phyloP scores from a whole-genome alignment of 2,113 vertebrate species.

The Salvelinus fontinalis region DNA sequence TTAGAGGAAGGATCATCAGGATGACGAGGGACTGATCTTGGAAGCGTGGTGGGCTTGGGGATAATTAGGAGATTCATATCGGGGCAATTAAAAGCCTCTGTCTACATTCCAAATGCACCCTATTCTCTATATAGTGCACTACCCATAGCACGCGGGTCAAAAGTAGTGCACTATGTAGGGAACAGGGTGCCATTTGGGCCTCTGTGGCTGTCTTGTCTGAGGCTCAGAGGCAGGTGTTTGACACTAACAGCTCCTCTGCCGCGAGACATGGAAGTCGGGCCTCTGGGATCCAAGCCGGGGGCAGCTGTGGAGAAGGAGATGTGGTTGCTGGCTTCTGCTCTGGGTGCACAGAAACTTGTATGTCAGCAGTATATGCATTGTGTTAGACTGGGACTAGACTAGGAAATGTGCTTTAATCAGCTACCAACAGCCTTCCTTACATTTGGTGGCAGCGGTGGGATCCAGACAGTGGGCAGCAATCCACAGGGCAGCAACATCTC shows the following conservation, averaged over 20 bases:
- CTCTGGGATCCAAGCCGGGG: constrained; percentile 11
- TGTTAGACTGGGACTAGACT: not conserved
- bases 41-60: not conserved
- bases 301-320: constrained; percentile 33
- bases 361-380: constrained; percentile 15
- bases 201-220: not conserved
- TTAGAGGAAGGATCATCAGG: no score
- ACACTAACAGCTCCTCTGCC: constrained; percentile 4
- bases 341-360: constrained; percentile 13
- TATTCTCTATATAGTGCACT: no score
- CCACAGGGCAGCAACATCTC: no score
- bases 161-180: no score
- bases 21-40: not conserved
- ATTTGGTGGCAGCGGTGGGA: no score
- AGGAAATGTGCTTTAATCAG: not conserved
- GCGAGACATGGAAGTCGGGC: constrained; percentile 11
- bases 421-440: no score
- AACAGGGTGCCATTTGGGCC: no score
- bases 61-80: constrained; percentile 30
- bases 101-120: not conserved
- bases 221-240: constrained; percentile 36
- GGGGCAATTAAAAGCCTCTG: constrained; percentile 7
- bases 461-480: no score
- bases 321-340: not conserved
- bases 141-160: no score